Conservation (phyloP, 2,797 vertebrate species). For the Premnoplex brunnescens region DNA sequence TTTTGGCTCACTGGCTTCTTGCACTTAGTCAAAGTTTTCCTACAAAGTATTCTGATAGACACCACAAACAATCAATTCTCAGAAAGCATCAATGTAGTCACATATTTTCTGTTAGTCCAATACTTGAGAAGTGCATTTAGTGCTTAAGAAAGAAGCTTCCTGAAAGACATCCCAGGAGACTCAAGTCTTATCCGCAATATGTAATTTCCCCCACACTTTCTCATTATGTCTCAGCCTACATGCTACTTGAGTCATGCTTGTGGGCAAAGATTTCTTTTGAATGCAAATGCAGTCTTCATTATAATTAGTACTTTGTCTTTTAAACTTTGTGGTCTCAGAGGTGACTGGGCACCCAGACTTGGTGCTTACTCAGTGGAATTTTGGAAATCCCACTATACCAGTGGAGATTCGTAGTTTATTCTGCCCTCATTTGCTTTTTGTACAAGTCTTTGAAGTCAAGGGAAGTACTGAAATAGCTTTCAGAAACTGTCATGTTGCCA, state of each 20-base stretch:
- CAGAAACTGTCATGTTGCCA: neutral
- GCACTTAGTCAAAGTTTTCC: neutral
- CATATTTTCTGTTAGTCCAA: neutral
- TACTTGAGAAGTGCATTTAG: neutral
- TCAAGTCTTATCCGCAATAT: neutral
- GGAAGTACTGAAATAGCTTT: neutral
- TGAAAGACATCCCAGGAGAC: constrained; percentile 31
- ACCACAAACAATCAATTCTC: neutral
- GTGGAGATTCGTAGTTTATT: neutral
- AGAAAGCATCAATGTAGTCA: neutral
- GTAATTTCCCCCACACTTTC: constrained; percentile 53
- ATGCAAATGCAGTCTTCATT: constrained; percentile 32
- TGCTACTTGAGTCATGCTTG: constrained; percentile 53
- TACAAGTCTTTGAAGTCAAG: neutral
- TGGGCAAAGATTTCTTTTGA: constrained; percentile 58
- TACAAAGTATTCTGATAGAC: neutral
- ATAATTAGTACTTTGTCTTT: constrained; percentile 37
- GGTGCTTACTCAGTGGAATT: constrained; percentile 16
- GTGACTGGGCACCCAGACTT: constrained; percentile 32
- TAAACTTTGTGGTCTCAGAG: constrained; percentile 18
- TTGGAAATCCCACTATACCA: constrained; percentile 3
- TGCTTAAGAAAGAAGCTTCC: constrained; percentile 25
- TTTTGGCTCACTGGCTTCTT: neutral
- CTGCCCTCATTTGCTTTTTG: neutral
- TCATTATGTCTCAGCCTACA: constrained; percentile 49